Evolutionary conservation across 2,797 vertebrate genomes (phyloP), one percentile per base, ranked within the genome.

Genomic region (Onychomys leucogaster): DNA sequence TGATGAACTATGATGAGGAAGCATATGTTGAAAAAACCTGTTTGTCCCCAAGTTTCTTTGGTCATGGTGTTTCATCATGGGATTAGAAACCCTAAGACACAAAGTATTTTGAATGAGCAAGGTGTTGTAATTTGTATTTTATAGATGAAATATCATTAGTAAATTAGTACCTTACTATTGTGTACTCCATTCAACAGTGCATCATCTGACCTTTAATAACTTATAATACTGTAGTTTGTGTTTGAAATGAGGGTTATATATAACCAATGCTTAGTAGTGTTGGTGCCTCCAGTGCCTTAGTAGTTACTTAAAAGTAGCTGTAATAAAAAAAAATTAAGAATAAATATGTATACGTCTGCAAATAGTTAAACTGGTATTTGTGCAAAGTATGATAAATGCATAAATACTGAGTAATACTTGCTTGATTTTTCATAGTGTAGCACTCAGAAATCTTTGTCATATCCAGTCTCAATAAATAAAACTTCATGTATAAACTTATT

Each of bases 91-190:
- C 1, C 11, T 23, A 67, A 67, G 25, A 9, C n/a, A 82, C 57
- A 83, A 43, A 43, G 11, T 34, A 85, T 43, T 95, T 94, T 82
- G 61, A 82, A 83, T 46, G 37, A 91, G 8, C 5, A 14, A 63
- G 2, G 21, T 55, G 17, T 63, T 89, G 86, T 80, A 61, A 49
- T 89, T 91, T 80, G 77, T 25, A 95, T 89, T 90, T 96, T 73
- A 59, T 9, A 73, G 14, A 19, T 78, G 17, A 97, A 88, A 94
- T 91, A 77, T 8, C 65, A 41, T 73, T 82, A 2, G 1, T 32
- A 32, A 85, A 34, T 84, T 76, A 76, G 23, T 94, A 67, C 13
- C 59, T 27, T 76, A 5, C 14, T 83, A 25, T 29, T 81, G 32
- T 19, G 65, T 52, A n/a, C 7, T 25, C 43, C 7, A 71, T 14